Evolutionary conservation across 2,797 vertebrate species (phyloP), one percentile per base, ranked within the genome.

Genomic region (Phylloscopus collybita): DNA sequence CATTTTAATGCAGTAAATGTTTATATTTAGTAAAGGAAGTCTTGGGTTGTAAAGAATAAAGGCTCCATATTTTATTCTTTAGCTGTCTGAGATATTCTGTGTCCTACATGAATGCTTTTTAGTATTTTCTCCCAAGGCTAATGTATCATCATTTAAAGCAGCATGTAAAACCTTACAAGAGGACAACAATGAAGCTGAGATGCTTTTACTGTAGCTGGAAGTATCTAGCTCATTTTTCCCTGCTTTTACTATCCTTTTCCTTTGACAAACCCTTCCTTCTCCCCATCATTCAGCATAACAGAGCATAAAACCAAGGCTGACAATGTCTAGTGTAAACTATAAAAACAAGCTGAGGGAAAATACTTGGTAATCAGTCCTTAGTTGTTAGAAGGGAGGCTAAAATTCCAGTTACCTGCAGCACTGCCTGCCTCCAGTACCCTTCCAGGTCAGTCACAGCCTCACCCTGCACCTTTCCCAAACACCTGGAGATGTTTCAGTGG

Each of bases 91-190:
- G 94, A 95, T 95, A 97, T 76, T 93, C 92, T 95, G 70, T 96
- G 95, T 93, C 14, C 38, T 96, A 97, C 97, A 94, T 73, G 95
- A 91, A 91, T 9, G 64, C 78, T 19, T 96, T 97, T 97, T 92
- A 93, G 87, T 86, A 67, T 97, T 98, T 97, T 95, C 96, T 98
- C 97, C 96, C 71, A 94, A 97, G 97, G 97, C 97, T 97, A 96
- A 97, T 97, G 94, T 87, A 94, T 98, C 96, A 94, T 97, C 95
- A 97, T 97, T 97, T 96, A 88, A 96, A 93, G 92, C 94, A 95
- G 95, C 94, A 59, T 81, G 95, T 95, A 97, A 97, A 98, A 97
- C 88, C 94, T 97, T 97, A 95, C 92, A 88, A 97, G 97, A 98
- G 96, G 97, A 97, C 92, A 95, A 94, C 93, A 80, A 90, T 97